phyloP scores from a whole-genome alignment of 2,113 vertebrate genomes.

The Nestor notabilis region DNA sequence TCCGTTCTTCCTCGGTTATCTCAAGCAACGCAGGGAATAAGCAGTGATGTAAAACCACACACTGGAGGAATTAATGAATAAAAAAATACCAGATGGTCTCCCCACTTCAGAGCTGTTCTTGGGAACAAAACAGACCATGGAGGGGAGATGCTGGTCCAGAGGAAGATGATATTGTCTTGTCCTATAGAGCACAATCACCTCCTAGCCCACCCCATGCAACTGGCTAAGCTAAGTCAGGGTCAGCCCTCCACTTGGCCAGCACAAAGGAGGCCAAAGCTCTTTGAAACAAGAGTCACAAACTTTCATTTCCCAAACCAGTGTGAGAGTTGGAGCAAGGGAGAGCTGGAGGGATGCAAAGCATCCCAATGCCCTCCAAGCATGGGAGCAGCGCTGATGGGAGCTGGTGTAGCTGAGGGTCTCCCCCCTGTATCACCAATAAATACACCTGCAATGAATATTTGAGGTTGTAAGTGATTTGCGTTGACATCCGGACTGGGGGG shows the following conservation, averaged over 20 bases:
- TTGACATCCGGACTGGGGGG: slow-evolving; percentile 72
- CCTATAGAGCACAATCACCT: too few species aligned
- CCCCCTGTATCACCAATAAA: slow-evolving; percentile 74
- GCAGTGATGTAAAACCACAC: slow-evolving; percentile 18
- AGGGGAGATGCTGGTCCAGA: neutral
- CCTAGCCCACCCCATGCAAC: neutral
- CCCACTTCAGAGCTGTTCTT: neutral
- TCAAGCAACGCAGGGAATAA: slow-evolving; percentile 21
- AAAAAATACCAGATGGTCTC: neutral
- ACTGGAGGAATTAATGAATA: slow-evolving; percentile 24
- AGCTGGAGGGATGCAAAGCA: neutral
- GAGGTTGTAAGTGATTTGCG: slow-evolving; percentile 76
- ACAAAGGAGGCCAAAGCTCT: neutral
- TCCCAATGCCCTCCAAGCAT: neutral
- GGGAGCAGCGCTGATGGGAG: neutral
- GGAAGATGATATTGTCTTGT: neutral
- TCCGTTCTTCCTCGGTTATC: slow-evolving; percentile 30
- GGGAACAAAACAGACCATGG: accelerated
- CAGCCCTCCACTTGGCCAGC: neutral
- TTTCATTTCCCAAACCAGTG: neutral
- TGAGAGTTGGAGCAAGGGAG: neutral
- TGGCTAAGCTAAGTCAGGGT: neutral
- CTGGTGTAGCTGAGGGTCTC: slow-evolving; percentile 61
- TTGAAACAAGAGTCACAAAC: neutral
- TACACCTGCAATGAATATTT: slow-evolving; percentile 77